Conservation (phyloP, 2,113 vertebrate species). For the Copsychus sechellarum region DNA sequence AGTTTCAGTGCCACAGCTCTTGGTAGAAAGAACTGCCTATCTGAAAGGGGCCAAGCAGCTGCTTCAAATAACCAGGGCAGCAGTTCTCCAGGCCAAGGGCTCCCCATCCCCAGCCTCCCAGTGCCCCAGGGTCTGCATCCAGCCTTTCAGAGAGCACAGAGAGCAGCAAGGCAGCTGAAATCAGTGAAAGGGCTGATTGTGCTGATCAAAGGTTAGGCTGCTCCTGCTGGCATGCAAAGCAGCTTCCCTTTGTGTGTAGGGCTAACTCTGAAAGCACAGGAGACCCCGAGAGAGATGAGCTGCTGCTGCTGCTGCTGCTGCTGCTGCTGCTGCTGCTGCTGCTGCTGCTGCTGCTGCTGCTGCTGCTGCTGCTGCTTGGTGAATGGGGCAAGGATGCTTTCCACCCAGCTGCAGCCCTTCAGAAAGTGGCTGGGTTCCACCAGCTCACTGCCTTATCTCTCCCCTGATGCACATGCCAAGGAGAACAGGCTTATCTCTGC, state of each 20-base stretch:
- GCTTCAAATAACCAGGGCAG: background rate
- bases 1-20: background rate
- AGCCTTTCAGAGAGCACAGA: background rate
- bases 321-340: background rate
- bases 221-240: background rate
- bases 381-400: background rate
- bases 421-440: background rate
- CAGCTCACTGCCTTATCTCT: background rate
- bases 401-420: background rate
- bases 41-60: background rate
- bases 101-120: background rate
- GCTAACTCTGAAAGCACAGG: background rate
- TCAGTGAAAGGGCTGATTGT: background rate
- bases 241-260: background rate
- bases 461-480: background rate
- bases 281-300: background rate
- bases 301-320: background rate
- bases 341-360: background rate
- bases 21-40: background rate
- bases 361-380: fast-evolving
- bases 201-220: background rate
- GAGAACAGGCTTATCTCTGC: background rate
- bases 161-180: background rate
- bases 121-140: background rate
- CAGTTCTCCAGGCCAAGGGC: background rate